Evolutionary conservation across 1,140 invertebrate genomes (phyloP), one percentile per base, ranked within the genome.

Genomic region (Drosophila elegans): DNA sequence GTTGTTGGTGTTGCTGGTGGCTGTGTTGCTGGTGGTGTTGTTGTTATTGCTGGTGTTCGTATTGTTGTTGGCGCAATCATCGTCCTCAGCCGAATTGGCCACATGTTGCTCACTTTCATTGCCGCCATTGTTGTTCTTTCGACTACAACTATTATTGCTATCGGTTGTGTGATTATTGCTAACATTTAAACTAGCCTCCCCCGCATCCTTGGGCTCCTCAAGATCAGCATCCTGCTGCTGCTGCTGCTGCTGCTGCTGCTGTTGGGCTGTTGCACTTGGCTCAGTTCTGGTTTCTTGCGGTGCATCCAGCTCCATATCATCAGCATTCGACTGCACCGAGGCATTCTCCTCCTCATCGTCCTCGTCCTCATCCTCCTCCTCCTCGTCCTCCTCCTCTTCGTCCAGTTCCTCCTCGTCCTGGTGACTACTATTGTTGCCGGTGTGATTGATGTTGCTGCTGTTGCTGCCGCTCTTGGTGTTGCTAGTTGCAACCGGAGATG

Each of bases 111-210:
- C 61, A 59, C 38, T 69, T 6, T 39, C 32, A 34, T 60, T 77
- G 67, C 42, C 73, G 38, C 60, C 90, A 55, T 27, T 79, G 63
- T 59, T 83, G 38, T 68, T 75, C 62, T 74, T 90, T 60, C 73
- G 71, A 82, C 80, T 91, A 85, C 78, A 82, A 66, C 69, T 89
- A 88, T 78, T 88, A 78, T 81, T 90, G 64, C 72, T 90, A 74
- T 90, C 76, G 34, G 48, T 80, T 56, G 56, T 90, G 62, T 84
- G 73, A 81, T 74, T 79, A 86, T 73, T 88, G 83, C 83, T 91
- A 78, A 91, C 74, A 84, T 81, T 82, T 91, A 91, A 67, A 88
- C 80, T 88, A 89, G 80, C 80, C 62, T 84, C 80, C 61, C 42
- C 69, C 48, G 67, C 64, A n/a, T 73, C 51, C 29, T 44, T 45